phyloP scores from a whole-genome alignment of 2,888 invertebrate species.

The Luffia ferchaultella region DNA sequence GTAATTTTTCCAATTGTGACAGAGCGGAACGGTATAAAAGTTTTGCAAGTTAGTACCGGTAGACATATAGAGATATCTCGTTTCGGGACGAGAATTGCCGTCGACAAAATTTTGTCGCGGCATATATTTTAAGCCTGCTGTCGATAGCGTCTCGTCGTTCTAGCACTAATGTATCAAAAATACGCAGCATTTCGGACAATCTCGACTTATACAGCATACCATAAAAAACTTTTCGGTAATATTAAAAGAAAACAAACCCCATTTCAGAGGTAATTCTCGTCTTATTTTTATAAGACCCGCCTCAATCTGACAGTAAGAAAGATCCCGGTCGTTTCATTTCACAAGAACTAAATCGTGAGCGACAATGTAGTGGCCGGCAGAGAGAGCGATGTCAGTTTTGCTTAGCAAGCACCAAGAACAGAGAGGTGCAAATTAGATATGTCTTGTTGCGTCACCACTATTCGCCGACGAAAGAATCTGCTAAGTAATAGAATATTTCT shows the following conservation, averaged over 20 bases:
- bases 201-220: too few species aligned
- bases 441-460: slow-evolving; percentile 1
- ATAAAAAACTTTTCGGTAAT: too few species aligned
- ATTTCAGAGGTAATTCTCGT: not conserved
- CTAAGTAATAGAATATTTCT: not conserved
- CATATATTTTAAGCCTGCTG: too few species aligned
- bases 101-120: too few species aligned
- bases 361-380: not conserved
- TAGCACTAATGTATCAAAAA: too few species aligned
- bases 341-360: not conserved
- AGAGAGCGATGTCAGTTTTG: slow-evolving; percentile 1
- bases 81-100: too few species aligned
- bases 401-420: slow-evolving; percentile 1
- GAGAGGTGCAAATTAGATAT: slow-evolving; percentile 7
- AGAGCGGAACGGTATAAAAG: too few species aligned
- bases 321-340: not conserved
- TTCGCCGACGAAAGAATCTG: not conserved
- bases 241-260: not conserved
- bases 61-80: too few species aligned
- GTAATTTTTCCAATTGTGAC: too few species aligned
- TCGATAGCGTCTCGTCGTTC: too few species aligned
- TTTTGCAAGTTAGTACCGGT: too few species aligned
- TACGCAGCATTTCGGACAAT: too few species aligned
- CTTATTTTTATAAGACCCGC: not conserved
- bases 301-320: not conserved